Percentiles rank a stretch among this genome's conserved stretches.
phyloP scores from a whole-genome alignment of 2,113 vertebrate species.

The Parus major region DNA sequence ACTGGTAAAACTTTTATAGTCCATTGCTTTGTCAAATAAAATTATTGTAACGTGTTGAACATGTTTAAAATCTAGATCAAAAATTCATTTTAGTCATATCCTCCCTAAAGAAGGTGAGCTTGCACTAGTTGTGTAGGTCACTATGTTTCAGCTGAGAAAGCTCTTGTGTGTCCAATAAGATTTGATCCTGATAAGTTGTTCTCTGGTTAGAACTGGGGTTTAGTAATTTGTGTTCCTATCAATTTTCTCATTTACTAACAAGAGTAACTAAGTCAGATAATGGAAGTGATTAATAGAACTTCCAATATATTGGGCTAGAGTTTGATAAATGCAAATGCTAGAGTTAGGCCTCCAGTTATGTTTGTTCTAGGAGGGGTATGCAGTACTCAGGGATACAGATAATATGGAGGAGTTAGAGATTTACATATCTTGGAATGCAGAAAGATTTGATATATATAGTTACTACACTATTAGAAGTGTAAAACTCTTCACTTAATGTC shows the following conservation, averaged over 20 bases:
- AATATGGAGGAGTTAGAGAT: background rate
- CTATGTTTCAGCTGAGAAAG: background rate
- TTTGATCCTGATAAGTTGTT: background rate
- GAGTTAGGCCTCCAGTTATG: background rate
- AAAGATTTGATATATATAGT: background rate
- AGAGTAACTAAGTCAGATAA: background rate
- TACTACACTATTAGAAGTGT: background rate
- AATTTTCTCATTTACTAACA: background rate
- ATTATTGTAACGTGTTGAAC: background rate
- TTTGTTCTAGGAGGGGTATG: background rate
- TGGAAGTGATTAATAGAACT: background rate
- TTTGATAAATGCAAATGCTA: background rate
- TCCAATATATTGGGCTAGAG: background rate
- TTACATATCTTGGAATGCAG: background rate
- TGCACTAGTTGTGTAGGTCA: background rate
- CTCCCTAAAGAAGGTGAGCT: background rate
- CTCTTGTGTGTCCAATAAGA: background rate
- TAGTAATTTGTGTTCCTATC: background rate
- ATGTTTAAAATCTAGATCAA: background rate
- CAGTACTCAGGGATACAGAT: background rate
- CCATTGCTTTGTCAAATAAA: background rate
- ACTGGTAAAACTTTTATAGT: background rate
- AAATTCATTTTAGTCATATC: background rate
- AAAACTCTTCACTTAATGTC: background rate
- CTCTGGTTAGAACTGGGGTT: background rate